These are phyloP conservation scores for Agriopis marginaria DNA, from an alignment of 2,888 invertebrate species.

Conservation along the genomic window DNA sequence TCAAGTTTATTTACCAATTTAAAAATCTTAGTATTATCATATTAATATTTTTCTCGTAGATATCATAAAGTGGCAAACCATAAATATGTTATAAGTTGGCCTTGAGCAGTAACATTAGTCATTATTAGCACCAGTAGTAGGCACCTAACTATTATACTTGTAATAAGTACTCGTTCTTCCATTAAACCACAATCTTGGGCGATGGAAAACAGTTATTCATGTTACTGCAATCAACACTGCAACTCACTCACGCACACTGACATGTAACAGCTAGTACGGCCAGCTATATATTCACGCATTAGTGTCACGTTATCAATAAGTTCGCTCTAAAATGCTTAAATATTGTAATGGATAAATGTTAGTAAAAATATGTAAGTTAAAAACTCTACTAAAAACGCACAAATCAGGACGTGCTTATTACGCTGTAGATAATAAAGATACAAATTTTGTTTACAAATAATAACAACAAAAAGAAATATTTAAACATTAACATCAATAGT, in stretches of 20 bases:
- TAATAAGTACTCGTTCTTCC: constrained; percentile 33
- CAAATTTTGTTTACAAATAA: too few species aligned
- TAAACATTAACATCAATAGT: too few species aligned
- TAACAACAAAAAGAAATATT: too few species aligned
- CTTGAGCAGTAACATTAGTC: constrained; percentile 27
- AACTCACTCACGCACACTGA: constrained; percentile 12
- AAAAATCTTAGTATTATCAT: neutral
- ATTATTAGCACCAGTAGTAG: constrained; percentile 28
- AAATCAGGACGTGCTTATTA: too few species aligned
- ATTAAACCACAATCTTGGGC: constrained; percentile 30
- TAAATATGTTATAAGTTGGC: constrained; percentile 23
- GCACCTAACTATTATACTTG: constrained; percentile 30
- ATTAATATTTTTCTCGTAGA: neutral
- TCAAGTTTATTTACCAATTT: neutral
- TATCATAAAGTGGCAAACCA: constrained; percentile 6
- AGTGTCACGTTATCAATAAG: too few species aligned
- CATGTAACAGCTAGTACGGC: neutral
- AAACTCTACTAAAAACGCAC: too few species aligned
- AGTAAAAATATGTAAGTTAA: too few species aligned
- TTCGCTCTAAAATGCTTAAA: too few species aligned
- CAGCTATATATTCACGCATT: too few species aligned
- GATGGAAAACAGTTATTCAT: constrained; percentile 24
- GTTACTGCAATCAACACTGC: neutral
- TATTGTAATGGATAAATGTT: too few species aligned
- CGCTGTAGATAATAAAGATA: too few species aligned